phyloP scores from a whole-genome alignment of 2,113 vertebrate genomes.

The Nansenia antarctica region DNA sequence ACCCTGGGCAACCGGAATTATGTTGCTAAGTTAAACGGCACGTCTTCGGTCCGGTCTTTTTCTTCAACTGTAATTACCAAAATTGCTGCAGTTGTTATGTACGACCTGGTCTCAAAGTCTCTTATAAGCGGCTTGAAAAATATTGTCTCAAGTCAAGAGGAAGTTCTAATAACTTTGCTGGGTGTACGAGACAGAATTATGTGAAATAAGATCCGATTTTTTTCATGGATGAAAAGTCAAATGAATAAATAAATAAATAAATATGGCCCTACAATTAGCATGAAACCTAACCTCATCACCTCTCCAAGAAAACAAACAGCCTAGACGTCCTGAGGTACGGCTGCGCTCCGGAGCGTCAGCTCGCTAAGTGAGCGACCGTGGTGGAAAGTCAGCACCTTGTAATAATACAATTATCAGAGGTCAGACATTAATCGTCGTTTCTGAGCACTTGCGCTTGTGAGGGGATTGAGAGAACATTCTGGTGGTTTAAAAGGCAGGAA shows the following conservation, averaged over 20 bases:
- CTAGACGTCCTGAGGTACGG: not conserved
- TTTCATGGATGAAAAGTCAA: not conserved
- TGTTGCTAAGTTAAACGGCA: constrained; percentile 55
- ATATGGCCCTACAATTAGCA: constrained; percentile 36
- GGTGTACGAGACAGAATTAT: too few species aligned
- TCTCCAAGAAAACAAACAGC: constrained; percentile 17
- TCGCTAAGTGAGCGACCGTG: constrained; percentile 20
- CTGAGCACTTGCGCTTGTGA: constrained; percentile 39
- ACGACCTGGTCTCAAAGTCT: constrained; percentile 58
- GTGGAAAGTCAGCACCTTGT: constrained; percentile 40
- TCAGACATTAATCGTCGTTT: constrained; percentile 70
- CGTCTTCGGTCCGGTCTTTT: constrained; percentile 59
- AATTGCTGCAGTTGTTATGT: constrained; percentile 68
- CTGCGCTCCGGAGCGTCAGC: constrained; percentile 22
- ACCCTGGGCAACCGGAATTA: constrained; percentile 50
- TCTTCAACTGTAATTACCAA: constrained; percentile 72
- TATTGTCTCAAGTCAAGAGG: too few species aligned
- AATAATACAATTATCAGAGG: constrained; percentile 70
- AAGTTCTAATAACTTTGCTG: too few species aligned
- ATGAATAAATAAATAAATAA: not conserved
- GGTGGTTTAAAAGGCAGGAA: constrained; percentile 32
- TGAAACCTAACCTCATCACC: constrained; percentile 19
- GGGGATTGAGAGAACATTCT: constrained; percentile 29
- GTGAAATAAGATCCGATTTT: not conserved
- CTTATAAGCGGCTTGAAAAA: constrained; percentile 63